Percentiles rank a stretch among this genome's conserved stretches.
Evolutionary conservation across 2,797 vertebrate species (phyloP).

Genomic region (Taenioides sp.): DNA sequence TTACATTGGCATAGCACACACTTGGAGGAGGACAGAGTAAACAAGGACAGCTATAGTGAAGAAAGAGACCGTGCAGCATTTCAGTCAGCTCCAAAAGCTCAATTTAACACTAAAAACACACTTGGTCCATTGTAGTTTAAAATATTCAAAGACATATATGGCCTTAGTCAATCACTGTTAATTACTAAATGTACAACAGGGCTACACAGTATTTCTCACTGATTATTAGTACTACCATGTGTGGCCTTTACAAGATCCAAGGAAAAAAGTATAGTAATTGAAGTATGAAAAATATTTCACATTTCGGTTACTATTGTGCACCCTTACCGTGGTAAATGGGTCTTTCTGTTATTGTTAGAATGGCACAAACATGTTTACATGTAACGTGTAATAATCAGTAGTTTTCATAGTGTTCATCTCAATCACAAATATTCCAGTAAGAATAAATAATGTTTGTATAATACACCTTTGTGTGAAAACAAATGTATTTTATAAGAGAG

Average conservation of each 20-base stretch:
- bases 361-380: no score
- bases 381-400: background rate
- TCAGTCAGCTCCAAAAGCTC: conserved; percentile 17
- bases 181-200: no score
- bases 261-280: background rate
- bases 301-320: no score
- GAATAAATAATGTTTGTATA: conserved; percentile 3
- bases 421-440: conserved; percentile 15
- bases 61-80: conserved; percentile 29
- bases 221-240: background rate
- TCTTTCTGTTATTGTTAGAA: no score
- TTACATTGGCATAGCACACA: conserved; percentile 49
- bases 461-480: conserved; percentile 10
- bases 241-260: background rate
- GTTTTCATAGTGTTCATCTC: conserved; percentile 41
- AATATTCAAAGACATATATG: background rate
- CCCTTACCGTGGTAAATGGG: no score
- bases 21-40: conserved; percentile 43
- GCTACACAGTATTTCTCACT: background rate
- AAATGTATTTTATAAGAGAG: conserved; percentile 22
- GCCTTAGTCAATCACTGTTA: background rate
- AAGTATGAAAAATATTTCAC: no score
- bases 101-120: conserved; percentile 12
- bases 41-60: conserved; percentile 36
- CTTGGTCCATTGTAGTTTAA: conserved; percentile 16